Conservation (phyloP, 2,113 vertebrate species). For the Pteruthius melanotis region DNA sequence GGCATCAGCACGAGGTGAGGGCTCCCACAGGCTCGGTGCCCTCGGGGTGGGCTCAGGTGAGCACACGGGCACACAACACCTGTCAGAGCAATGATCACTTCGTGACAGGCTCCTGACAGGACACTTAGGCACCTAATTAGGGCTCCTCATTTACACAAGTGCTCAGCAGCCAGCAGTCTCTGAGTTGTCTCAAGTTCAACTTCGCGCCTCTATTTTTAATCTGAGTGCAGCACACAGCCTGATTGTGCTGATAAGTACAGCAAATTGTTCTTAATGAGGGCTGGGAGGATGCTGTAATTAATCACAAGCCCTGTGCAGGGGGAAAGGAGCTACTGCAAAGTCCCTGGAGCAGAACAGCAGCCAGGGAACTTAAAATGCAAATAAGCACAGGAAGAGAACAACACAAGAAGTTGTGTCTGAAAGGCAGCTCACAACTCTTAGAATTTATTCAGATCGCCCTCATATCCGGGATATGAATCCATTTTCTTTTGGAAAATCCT, state of each 20-base stretch:
- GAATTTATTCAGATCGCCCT: neutral
- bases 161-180: neutral
- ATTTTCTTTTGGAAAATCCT: neutral
- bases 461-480: neutral
- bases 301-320: neutral
- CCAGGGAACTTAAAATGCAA: rapidly evolving
- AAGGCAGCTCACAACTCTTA: neutral
- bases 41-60: neutral
- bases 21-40: neutral
- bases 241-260: neutral
- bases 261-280: neutral
- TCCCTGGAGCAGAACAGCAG: neutral
- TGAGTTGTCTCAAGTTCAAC: neutral
- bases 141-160: neutral
- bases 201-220: neutral
- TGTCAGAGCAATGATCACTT: neutral
- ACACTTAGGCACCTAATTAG: neutral
- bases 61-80: rapidly evolving
- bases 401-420: neutral
- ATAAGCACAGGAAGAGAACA: neutral
- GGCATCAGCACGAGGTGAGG: neutral
- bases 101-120: neutral
- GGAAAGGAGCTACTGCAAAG: neutral
- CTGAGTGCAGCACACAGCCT: neutral
- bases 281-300: neutral